phyloP scores from a whole-genome alignment of 2,113 vertebrate genomes.

The Panurus biarmicus region DNA sequence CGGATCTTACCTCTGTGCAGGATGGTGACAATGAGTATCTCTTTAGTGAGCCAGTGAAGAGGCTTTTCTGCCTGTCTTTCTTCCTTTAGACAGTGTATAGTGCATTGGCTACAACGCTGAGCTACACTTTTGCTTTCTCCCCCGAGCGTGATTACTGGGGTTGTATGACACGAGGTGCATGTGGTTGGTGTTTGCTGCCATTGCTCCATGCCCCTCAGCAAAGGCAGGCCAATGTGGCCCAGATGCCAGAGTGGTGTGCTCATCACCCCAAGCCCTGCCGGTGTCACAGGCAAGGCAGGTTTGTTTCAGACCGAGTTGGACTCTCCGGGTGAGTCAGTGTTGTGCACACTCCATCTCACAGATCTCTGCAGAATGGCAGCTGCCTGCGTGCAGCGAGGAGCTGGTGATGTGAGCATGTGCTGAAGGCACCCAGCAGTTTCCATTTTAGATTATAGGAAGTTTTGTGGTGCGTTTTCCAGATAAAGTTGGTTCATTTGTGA shows the following conservation, averaged over 20 bases:
- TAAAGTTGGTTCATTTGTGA: not conserved
- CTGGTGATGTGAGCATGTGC: not conserved
- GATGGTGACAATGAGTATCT: not conserved
- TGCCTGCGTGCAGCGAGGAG: accelerated
- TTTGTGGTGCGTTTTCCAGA: not conserved
- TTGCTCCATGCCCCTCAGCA: not conserved
- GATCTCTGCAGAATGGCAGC: not conserved
- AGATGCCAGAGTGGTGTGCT: not conserved
- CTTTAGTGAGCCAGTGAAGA: not conserved
- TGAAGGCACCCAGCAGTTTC: not conserved
- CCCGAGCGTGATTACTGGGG: not conserved
- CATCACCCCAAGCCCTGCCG: not conserved
- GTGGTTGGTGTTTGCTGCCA: not conserved
- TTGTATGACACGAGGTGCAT: not conserved
- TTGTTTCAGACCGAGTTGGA: not conserved
- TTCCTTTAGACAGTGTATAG: not conserved
- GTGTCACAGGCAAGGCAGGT: not conserved
- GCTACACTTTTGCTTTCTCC: not conserved
- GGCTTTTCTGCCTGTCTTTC: not conserved
- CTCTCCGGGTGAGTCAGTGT: not conserved
- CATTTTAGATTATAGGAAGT: not conserved
- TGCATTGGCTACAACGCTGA: not conserved
- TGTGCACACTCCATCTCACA: not conserved
- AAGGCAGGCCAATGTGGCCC: not conserved
- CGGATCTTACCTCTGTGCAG: not conserved